Evolutionary conservation across 2,888 invertebrate genomes (phyloP), one percentile per base, ranked within the genome.

Genomic region (Nymphalis urticae): DNA sequence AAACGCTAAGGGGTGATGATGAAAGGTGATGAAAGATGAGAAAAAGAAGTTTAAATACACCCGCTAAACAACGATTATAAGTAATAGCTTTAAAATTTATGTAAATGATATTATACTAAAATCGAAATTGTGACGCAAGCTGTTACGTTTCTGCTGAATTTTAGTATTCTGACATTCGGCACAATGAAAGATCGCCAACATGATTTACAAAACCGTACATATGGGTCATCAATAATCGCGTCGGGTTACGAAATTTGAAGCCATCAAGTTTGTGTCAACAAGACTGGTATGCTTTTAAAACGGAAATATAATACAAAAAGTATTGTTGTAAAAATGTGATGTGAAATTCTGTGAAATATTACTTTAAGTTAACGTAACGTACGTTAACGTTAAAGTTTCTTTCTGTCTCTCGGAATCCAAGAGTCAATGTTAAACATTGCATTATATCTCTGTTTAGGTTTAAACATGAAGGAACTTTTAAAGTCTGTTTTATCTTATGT

Each of bases 71-170:
- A 6, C 8, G 8, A 9, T 9, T 36, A 36, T 36, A 9, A 36
- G 36, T 42, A 42, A 42, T 32, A 9, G 2, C 8, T 4, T n/a
- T 19, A 19, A 58, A 58, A 3, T 58, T 58, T 58, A 58, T 36
- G n/a, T 8, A 36, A 27, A 54, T 16, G 6, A 17, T 36, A 36
- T 10, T 58, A 19, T 19, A 19, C 54, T 63, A 54, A 47, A 61
- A 64, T 63, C 67, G 61, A 67, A 64, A 67, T 64, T 67, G 63
- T 67, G 61, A 62, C 48, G 47, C 71, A 72, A 66, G 64, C 71
- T 69, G 69, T 69, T 69, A 71, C 71, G 62, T 69, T 69, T 69
- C 51, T 47, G 60, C 64, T 66, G 71, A 64, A 64, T 69, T 69
- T 66, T 66, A 71, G 71, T 58, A 66, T 64, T 66, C 66, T 54